Base-by-base conservation (phyloP, 2,888 invertebrate species). In the Eupithecia inturbata region DNA sequence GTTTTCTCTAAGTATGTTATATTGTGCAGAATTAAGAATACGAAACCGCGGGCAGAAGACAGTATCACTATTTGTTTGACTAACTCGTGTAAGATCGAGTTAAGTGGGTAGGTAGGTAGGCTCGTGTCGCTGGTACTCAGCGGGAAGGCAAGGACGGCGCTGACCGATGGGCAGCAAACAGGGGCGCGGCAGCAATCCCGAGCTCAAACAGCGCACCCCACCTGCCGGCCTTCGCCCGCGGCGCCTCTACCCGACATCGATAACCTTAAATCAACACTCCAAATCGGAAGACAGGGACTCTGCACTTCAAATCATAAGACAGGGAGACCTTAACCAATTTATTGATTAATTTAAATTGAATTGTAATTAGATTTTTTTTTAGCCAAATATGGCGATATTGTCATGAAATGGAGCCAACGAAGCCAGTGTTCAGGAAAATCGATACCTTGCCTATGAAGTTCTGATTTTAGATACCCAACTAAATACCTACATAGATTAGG, bases 131-230 rank as follows among this genome's bases (percentile, higher is more conserved):
- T 19, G 19, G 62, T 62, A 7, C 62, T 2, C 3, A 62, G 9
- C 10, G 19, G 69, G 67, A 68, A 26, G 70, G 71, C 81, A 82
- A 81, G 82, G 83, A 78, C 81, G 78, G 79, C 67, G 68, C 72
- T 86, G 84, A 87, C 80, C 79, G 87, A 86, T 87, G 83, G 85
- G 28, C 67, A 16, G 81, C 82, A 88, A 87, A 87, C 81, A 88
- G 31, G 72, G 88, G 87, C 33, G 86, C 79, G 86, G 75, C 83
- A 68, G 75, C 83, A 83, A 83, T 82, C 84, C 81, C 80, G 72
- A 71, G 57, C 68, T 71, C 77, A 80, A 77, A 80, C 71, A 77
- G 67, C 78, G 76, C 83, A 83, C 83, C 82, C 82, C 78, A 76
- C 80, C 82, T 78, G 77, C 79, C 67, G 78, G 66, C 74, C 71